A percentile compares a stretch with the other conserved stretches of the same genome.
These are phyloP conservation scores for Papilio dardanus DNA, from an alignment of 1,140 invertebrate genomes.

Conservation along the genomic window DNA sequence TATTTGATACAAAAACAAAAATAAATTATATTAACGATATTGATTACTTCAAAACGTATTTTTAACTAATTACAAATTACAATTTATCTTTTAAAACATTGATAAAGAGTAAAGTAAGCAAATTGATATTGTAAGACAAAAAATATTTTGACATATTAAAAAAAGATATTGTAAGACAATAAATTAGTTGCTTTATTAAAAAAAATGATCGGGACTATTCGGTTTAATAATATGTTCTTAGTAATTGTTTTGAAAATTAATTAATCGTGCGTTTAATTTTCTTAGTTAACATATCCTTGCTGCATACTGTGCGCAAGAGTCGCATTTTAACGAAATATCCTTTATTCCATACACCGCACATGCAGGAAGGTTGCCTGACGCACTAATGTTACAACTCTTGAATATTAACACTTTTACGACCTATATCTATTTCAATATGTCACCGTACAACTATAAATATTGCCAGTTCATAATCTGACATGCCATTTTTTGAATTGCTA, in stretches of 20 bases:
- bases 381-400: not conserved
- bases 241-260: not conserved
- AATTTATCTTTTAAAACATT: too few species aligned
- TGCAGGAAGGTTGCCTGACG: not conserved
- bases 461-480: not conserved
- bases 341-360: not conserved
- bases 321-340: conserved; percentile 5
- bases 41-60: too few species aligned
- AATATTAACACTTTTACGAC: not conserved
- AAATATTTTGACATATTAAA: too few species aligned
- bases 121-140: too few species aligned
- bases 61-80: too few species aligned
- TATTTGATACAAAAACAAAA: too few species aligned
- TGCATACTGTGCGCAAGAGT: not conserved
- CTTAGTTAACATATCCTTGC: not conserved
- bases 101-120: too few species aligned
- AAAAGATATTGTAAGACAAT: too few species aligned
- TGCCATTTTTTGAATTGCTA: not conserved
- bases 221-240: too few species aligned
- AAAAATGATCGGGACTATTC: too few species aligned
- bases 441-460: not conserved
- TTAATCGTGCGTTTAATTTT: not conserved
- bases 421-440: not conserved
- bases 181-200: too few species aligned
- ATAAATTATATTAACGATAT: too few species aligned